These are phyloP conservation scores for Sebastes schlegelii DNA, from an alignment of 2,113 vertebrate species.

Conservation along the genomic window DNA sequence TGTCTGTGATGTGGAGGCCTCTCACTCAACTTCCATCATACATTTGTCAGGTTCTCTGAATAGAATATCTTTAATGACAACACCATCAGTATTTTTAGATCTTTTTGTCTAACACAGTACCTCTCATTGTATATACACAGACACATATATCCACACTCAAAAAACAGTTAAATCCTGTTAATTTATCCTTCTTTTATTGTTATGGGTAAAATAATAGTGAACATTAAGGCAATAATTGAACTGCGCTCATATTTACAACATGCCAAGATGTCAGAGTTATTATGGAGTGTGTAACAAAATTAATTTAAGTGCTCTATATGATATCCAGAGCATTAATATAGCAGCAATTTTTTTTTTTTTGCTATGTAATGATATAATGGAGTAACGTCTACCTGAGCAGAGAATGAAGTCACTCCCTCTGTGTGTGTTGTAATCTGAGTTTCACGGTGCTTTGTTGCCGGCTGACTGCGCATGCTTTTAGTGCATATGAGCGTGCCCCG, in stretches of 20 bases:
- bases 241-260: slow-evolving; percentile 56
- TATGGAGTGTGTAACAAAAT: slow-evolving; percentile 60
- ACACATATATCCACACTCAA: not conserved
- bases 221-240: not conserved
- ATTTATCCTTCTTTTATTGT: not conserved
- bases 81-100: not conserved
- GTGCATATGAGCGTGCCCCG: too few species aligned
- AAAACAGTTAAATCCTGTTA: not conserved
- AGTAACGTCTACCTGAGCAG: too few species aligned
- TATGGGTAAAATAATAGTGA: slow-evolving; percentile 19
- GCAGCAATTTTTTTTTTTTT: too few species aligned
- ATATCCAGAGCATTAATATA: too few species aligned
- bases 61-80: slow-evolving; percentile 9
- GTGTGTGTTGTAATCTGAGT: too few species aligned
- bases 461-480: too few species aligned
- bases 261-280: slow-evolving; percentile 44
- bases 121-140: not conserved
- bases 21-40: slow-evolving; percentile 9
- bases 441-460: too few species aligned
- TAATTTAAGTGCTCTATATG: slow-evolving; percentile 20
- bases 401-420: too few species aligned
- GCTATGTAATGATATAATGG: too few species aligned
- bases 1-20: slow-evolving; percentile 43
- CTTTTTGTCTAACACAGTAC: not conserved
- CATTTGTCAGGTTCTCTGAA: slow-evolving; percentile 9